Percentiles rank a stretch among this genome's conserved stretches.
Conservation (phyloP, 2,888 invertebrate species). For the Melanostoma mellinum region DNA sequence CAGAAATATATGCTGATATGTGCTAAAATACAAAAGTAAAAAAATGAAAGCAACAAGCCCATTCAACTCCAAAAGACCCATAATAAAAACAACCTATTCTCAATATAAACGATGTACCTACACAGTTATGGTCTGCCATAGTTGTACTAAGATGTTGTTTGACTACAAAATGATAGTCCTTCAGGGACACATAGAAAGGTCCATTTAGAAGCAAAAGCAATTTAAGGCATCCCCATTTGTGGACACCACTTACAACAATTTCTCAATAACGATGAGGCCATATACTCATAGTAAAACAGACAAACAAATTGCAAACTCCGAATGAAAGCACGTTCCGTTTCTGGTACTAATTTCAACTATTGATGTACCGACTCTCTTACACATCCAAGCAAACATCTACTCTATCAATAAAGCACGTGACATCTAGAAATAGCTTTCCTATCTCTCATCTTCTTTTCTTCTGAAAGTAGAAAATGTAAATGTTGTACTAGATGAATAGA, state of each 20-base stretch:
- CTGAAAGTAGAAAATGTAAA: background rate
- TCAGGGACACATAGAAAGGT: background rate
- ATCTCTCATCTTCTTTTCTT: background rate
- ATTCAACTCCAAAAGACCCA: too few species aligned
- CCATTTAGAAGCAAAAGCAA: constrained; percentile 9
- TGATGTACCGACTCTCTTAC: background rate
- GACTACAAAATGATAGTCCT: constrained; percentile 2
- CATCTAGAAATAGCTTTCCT: background rate
- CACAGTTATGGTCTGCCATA: constrained; percentile 18
- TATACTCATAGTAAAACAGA: constrained; percentile 1
- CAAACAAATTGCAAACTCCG: background rate
- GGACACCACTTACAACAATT: constrained; percentile 27
- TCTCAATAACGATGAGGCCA: constrained; percentile 17
- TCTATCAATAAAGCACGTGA: constrained; percentile 15
- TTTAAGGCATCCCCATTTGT: constrained; percentile 26
- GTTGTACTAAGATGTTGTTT: constrained; percentile 5
- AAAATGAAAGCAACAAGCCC: too few species aligned
- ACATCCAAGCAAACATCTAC: constrained; percentile 5
- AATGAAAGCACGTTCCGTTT: constrained; percentile 34
- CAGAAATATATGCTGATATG: too few species aligned
- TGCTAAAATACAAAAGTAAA: too few species aligned
- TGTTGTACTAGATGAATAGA: background rate
- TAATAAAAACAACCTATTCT: too few species aligned
- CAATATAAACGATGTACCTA: too few species aligned
- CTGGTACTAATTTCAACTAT: background rate